phyloP scores from a whole-genome alignment of 2,888 invertebrate species.

The Mythimna impura region DNA sequence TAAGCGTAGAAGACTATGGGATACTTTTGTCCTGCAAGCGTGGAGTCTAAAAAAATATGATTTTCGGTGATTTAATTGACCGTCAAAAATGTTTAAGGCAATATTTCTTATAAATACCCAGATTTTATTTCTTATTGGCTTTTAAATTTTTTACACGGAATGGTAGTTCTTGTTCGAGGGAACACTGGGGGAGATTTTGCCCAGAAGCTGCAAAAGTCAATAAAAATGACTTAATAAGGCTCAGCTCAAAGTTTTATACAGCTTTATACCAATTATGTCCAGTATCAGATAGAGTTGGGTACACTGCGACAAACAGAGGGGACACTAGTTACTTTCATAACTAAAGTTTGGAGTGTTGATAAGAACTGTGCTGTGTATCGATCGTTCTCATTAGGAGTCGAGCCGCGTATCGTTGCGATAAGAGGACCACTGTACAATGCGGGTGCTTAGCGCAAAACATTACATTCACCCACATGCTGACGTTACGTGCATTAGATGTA shows the following conservation, averaged over 20 bases:
- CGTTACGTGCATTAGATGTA: slow-evolving; percentile 45
- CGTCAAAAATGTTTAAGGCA: background rate
- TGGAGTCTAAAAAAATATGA: no score
- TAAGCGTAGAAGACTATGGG: no score
- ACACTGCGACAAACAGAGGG: slow-evolving; percentile 62
- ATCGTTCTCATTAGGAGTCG: slow-evolving; percentile 85
- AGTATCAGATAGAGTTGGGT: slow-evolving; percentile 45
- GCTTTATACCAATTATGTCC: slow-evolving; percentile 33
- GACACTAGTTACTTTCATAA: slow-evolving; percentile 77
- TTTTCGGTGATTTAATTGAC: background rate
- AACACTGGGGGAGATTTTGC: background rate
- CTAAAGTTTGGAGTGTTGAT: slow-evolving; percentile 87
- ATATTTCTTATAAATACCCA: background rate
- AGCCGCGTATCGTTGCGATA: slow-evolving; percentile 74
- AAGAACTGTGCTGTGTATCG: slow-evolving; percentile 75
- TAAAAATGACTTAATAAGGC: background rate
- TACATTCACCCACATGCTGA: slow-evolving; percentile 70
- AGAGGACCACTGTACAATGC: slow-evolving; percentile 72
- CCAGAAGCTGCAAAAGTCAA: background rate
- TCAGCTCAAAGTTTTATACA: slow-evolving; percentile 7
- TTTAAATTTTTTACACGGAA: no score
- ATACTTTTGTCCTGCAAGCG: no score
- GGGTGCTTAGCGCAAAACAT: slow-evolving; percentile 78
- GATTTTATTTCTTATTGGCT: background rate
- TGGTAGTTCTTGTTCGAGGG: no score